Conservation (phyloP, 2,113 vertebrate genomes). For the Mola mola region DNA sequence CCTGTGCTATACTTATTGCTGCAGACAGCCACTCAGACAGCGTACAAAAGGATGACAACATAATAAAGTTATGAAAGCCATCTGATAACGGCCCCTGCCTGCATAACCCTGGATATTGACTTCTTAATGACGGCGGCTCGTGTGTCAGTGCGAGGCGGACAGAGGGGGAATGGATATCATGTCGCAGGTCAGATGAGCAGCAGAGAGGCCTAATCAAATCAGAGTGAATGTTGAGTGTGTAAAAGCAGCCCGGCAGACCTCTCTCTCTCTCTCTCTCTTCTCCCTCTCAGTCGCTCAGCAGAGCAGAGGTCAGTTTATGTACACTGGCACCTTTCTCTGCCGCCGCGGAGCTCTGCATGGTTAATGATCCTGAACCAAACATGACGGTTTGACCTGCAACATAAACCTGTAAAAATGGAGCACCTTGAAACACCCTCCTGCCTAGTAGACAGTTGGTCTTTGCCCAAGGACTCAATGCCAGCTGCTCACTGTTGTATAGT, state of each 20-base stretch:
- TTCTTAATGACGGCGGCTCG: constrained; percentile 44
- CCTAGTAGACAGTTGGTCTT: too few relatives aligned
- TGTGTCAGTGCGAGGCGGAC: constrained; percentile 41
- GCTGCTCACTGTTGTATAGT: too few relatives aligned
- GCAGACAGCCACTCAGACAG: too few relatives aligned
- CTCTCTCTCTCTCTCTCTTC: constrained; percentile 2
- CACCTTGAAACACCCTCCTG: neutral
- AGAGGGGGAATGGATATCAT: constrained; percentile 41
- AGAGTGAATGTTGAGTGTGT: constrained; percentile 58
- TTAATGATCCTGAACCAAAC: constrained; percentile 34
- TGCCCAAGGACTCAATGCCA: too few relatives aligned
- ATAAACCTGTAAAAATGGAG: constrained; percentile 1
- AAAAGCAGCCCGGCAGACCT: constrained; percentile 50
- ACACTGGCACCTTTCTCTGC: constrained; percentile 15
- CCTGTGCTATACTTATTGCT: neutral
- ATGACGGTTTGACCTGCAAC: constrained; percentile 27
- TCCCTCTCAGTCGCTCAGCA: neutral
- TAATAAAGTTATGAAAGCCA: constrained; percentile 4
- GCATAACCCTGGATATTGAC: constrained; percentile 21
- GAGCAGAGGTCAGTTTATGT: constrained; percentile 21
- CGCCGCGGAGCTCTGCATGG: constrained; percentile 23
- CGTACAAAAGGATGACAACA: neutral
- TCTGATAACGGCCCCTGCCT: neutral
- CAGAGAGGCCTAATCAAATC: constrained; percentile 66
- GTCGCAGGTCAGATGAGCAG: constrained; percentile 64